Evolutionary conservation across 2,113 vertebrate genomes (phyloP).

Genomic region (Athene cunicularia): DNA sequence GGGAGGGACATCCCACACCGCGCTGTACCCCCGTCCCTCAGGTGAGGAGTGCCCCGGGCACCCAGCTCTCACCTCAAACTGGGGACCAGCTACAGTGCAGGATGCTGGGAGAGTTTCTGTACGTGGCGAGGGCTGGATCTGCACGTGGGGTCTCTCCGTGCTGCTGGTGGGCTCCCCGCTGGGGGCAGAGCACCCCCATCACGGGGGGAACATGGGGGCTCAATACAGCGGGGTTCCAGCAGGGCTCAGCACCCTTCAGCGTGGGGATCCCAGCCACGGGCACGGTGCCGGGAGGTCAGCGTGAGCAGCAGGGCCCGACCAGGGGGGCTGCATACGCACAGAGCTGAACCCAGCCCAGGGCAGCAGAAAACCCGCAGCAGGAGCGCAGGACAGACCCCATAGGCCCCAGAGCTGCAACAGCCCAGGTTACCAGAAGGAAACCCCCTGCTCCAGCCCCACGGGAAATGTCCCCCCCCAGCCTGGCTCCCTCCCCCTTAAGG

Average conservation of each 20-base stretch:
- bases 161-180: not conserved
- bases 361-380: not conserved
- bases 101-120: not conserved
- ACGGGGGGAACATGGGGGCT: not conserved
- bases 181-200: not conserved
- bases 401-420: not conserved
- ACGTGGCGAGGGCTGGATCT: not conserved
- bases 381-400: not conserved
- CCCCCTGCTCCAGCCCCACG: no score
- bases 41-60: not conserved
- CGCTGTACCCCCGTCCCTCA: not conserved
- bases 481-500: not conserved
- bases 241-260: not conserved
- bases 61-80: not conserved
- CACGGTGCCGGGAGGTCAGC: rapidly evolving
- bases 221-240: rapidly evolving
- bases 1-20: not conserved
- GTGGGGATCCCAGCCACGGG: rapidly evolving
- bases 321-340: rapidly evolving
- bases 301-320: rapidly evolving
- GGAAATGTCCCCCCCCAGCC: not conserved
- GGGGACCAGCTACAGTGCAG: rapidly evolving
- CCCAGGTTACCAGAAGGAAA: not conserved
- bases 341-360: not conserved
- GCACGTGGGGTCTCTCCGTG: rapidly evolving